Conservation (phyloP, 2,113 vertebrate species). For the Cariama cristata region DNA sequence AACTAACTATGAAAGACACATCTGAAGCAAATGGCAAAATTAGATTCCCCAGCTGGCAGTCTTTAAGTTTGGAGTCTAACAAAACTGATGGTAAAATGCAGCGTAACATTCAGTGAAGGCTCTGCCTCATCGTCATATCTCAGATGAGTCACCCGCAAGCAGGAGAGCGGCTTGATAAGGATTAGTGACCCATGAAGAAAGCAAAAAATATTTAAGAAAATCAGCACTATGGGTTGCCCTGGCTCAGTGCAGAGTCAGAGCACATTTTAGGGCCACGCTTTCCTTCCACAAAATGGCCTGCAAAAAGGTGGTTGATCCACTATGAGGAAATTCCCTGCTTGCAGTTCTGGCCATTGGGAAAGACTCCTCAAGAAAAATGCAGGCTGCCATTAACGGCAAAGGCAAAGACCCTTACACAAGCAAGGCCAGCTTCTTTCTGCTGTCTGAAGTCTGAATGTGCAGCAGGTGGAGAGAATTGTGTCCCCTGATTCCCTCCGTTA, state of each 20-base stretch:
- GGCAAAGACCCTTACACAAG: background rate
- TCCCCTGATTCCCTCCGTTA: background rate
- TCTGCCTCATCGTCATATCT: background rate
- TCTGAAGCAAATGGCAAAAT: background rate
- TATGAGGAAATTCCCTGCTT: background rate
- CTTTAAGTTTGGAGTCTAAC: background rate
- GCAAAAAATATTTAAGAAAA: background rate
- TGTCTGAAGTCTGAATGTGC: background rate
- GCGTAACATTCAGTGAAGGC: background rate
- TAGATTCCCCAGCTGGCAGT: background rate
- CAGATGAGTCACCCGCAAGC: background rate
- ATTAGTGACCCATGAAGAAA: background rate
- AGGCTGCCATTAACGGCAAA: background rate
- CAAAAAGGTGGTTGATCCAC: background rate
- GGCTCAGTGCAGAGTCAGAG: background rate
- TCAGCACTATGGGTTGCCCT: background rate
- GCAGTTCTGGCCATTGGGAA: background rate
- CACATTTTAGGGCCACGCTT: background rate
- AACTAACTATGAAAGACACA: background rate
- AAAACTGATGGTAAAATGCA: background rate
- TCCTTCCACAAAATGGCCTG: background rate
- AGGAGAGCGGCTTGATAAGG: background rate
- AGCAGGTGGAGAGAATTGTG: background rate
- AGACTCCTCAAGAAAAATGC: background rate
- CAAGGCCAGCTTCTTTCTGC: background rate